Evolutionary conservation across 2,113 vertebrate species (phyloP), one percentile per base, ranked within the genome.

Genomic region (Cyprinodon tularosa): DNA sequence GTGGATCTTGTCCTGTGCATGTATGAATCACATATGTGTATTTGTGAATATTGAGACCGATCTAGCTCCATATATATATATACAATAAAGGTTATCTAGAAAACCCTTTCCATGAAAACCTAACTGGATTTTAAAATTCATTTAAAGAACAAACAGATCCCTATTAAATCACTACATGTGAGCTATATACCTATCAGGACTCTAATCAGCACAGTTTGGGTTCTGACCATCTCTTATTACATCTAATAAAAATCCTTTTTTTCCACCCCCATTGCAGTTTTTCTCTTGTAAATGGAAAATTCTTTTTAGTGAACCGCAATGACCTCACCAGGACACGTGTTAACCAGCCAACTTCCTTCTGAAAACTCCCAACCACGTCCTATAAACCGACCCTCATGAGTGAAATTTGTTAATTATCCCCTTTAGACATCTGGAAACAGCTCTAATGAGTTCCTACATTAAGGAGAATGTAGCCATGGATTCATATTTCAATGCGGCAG

Each of bases 381-480:
- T 40, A 10, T 48, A 40, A 76, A 71, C 4, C 48, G 13, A 37
- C 45, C 59, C 65, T 36, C 15, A 7, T 22, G 37, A 48, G 9
- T 37, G 38, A 68, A 68, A 68, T 68, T 36, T 7, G 66, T 53
- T 68, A 38, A 57, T n/a, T 39, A 48, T n/a, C 64, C 50, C 12
- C 22, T 66, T 66, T 47, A 66, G 29, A 42, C 38, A 66, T 66
- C 64, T 66, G 64, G 42, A 66, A 66, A 14, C 29, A n/a, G 44
- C 29, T 65, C 63, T 47, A 72, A 65, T 74, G 68, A 39, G 47
- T 62, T 15, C 68, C 29, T 77, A 53, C 37, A n/a, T 78, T 81
- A 62, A 22, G 71, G 53, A 77, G 53, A 80, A 62, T 57, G 66
- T 66, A 80, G 75, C 72, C 72, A 75, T 47, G 48, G 1, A 72